Percentiles rank a stretch among this genome's conserved stretches.
phyloP scores from a whole-genome alignment of 2,797 vertebrate species.

The Salmo trutta region DNA sequence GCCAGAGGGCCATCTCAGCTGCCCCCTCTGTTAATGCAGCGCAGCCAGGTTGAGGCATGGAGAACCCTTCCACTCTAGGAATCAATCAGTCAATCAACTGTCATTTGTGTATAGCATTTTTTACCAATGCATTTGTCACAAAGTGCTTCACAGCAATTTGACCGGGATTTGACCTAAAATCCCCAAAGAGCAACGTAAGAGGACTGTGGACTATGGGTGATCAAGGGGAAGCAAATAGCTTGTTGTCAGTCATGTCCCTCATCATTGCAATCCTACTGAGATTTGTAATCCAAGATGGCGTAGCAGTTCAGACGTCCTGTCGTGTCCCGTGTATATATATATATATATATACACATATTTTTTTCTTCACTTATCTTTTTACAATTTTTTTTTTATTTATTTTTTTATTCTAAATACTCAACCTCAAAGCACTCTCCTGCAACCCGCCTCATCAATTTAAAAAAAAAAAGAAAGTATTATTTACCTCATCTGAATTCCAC shows the following conservation, averaged over 20 bases:
- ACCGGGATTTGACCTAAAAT: background rate
- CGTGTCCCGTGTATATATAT: too few relatives aligned
- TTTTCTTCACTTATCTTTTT: too few relatives aligned
- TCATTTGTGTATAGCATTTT: background rate
- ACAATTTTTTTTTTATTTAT: too few relatives aligned
- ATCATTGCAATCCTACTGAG: background rate
- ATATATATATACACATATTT: too few relatives aligned
- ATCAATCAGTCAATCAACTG: background rate
- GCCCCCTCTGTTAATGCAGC: background rate
- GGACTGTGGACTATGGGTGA: too few relatives aligned
- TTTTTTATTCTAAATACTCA: too few relatives aligned
- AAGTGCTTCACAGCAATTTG: background rate
- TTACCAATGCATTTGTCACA: background rate
- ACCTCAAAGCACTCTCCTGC: too few relatives aligned
- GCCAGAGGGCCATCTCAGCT: constrained; percentile 14
- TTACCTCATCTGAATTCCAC: too few relatives aligned
- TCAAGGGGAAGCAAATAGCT: background rate
- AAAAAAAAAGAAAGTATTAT: too few relatives aligned
- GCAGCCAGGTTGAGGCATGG: background rate
- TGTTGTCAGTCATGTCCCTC: background rate
- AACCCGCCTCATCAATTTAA: too few relatives aligned
- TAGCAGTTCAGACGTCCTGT: too few relatives aligned
- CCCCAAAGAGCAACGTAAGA: background rate
- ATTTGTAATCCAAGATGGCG: too few relatives aligned
- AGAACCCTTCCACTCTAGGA: background rate